A percentile compares a stretch with the other conserved stretches of the same genome.
These are phyloP conservation scores for Semaprochilodus insignis DNA, from an alignment of 2,797 vertebrate genomes.

Conservation along the genomic window DNA sequence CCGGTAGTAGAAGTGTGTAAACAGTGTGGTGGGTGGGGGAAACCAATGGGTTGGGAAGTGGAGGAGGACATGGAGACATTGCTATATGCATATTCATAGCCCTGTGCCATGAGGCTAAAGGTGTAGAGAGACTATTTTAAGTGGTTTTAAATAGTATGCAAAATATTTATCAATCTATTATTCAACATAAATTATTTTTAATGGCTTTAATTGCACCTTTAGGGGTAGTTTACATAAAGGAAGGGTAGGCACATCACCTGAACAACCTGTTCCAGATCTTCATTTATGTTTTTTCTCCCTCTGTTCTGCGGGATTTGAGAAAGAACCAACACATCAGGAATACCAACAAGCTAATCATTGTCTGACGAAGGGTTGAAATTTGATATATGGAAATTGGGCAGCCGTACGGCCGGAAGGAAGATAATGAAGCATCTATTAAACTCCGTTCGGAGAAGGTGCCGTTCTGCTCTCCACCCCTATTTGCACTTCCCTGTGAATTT, in stretches of 20 bases:
- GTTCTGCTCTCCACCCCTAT: conserved; percentile 22
- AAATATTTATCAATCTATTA: not conserved
- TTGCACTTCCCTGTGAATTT: conserved; percentile 40
- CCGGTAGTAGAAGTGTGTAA: not conserved
- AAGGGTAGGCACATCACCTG: not conserved
- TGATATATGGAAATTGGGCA: conserved; percentile 19
- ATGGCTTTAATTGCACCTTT: not conserved
- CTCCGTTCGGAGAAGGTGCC: conserved; percentile 14
- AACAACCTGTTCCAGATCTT: not conserved
- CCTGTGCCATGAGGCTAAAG: not conserved
- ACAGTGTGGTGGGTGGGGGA: not conserved
- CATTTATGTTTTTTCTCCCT: not conserved
- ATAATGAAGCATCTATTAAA: conserved; percentile 36
- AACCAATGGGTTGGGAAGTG: not conserved
- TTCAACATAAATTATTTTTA: not conserved
- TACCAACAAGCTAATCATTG: conserved; percentile 40
- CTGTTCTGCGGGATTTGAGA: not conserved
- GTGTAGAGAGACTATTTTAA: not conserved
- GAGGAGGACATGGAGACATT: not conserved
- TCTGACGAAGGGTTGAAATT: not conserved
- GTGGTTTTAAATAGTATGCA: not conserved
- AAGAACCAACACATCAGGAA: conserved; percentile 36
- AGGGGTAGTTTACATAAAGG: not conserved
- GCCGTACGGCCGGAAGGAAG: not conserved
- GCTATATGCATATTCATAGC: not conserved